phyloP scores from a whole-genome alignment of 2,797 vertebrate genomes.

The Enteromius unitaeniatus region DNA sequence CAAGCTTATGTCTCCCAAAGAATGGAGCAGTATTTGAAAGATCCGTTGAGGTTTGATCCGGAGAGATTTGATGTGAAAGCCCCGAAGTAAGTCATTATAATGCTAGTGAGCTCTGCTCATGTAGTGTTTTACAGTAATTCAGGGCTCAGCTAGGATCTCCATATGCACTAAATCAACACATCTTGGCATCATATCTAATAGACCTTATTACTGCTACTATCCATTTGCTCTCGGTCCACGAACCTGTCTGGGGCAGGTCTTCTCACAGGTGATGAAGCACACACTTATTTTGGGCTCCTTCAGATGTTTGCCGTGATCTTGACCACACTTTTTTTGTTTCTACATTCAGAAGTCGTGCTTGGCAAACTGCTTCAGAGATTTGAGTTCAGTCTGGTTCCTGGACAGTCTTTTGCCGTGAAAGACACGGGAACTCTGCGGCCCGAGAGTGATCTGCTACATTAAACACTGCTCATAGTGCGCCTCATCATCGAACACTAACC shows the following conservation, averaged over 20 bases:
- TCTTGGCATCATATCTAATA: conserved; percentile 57
- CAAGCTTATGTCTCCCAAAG: conserved; percentile 76
- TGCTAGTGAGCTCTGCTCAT: too few relatives aligned
- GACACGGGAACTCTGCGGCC: conserved; percentile 83
- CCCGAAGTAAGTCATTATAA: too few relatives aligned
- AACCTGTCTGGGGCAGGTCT: conserved; percentile 86
- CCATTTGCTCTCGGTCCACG: conserved; percentile 90
- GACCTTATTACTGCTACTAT: conserved; percentile 89
- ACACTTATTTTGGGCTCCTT: neutral
- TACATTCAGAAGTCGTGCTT: conserved; percentile 82
- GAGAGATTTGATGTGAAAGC: conserved; percentile 69
- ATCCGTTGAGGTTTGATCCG: conserved; percentile 87
- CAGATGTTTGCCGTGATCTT: neutral
- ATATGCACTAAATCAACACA: neutral
- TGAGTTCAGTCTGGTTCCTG: conserved; percentile 82
- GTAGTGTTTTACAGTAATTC: too few relatives aligned
- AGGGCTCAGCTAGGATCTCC: too few relatives aligned
- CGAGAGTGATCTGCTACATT: conserved; percentile 80
- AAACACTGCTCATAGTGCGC: too few relatives aligned
- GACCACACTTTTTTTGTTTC: neutral
- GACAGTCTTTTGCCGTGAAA: conserved; percentile 81
- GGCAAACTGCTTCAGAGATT: conserved; percentile 92
- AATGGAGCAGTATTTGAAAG: conserved; percentile 85
- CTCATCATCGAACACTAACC: too few relatives aligned
- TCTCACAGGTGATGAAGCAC: conserved; percentile 84